Conservation (phyloP, 2,113 vertebrate species). For the Himantopus leucocephalus region DNA sequence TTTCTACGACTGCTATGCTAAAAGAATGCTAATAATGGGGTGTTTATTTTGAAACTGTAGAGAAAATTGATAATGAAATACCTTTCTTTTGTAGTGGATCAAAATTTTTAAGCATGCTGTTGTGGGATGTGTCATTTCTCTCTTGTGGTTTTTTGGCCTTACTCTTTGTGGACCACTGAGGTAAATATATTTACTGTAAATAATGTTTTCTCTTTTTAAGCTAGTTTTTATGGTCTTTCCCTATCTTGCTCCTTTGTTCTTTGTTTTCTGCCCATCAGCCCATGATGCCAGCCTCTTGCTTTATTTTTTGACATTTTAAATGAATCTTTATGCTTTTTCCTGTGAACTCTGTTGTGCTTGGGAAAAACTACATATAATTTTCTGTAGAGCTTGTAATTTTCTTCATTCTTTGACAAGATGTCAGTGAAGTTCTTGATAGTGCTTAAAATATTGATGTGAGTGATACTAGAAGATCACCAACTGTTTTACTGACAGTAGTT, state of each 20-base stretch:
- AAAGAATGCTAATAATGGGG: background rate
- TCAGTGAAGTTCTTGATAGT: background rate
- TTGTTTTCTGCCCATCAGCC: background rate
- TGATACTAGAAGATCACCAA: background rate
- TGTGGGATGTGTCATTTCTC: conserved; percentile 91
- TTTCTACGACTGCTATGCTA: background rate
- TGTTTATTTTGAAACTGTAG: background rate
- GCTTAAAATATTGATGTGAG: background rate
- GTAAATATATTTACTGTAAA: conserved; percentile 73
- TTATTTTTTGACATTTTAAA: background rate
- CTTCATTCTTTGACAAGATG: background rate
- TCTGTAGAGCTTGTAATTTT: background rate
- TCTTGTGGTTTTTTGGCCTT: conserved; percentile 96
- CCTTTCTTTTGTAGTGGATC: conserved; percentile 88
- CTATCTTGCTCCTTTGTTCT: background rate
- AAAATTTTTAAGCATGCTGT: conserved; percentile 93
- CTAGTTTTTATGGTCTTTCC: background rate
- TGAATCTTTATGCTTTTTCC: background rate
- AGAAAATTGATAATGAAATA: background rate
- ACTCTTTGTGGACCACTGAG: conserved; percentile 97
- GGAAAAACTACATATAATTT: background rate
- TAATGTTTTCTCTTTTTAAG: background rate
- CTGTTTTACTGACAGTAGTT: background rate
- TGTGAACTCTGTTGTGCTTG: background rate
- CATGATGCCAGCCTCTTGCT: background rate